Conservation (phyloP, 2,113 vertebrate species). For the Papio anubis region DNA sequence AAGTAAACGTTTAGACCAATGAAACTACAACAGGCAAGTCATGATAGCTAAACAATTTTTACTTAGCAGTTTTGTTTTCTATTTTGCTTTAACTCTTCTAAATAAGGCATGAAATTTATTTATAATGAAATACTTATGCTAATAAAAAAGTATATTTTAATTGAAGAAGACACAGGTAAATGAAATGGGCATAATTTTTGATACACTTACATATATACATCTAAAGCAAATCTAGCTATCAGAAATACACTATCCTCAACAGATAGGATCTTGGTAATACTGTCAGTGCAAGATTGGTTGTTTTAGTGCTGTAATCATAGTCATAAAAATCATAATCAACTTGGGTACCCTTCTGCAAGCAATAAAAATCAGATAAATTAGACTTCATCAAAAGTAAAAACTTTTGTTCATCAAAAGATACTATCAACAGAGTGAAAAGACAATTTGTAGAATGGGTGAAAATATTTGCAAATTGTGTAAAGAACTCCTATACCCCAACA, state of each 20-base stretch:
- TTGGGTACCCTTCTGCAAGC: neutral
- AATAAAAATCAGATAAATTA: neutral
- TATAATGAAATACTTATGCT: slow-evolving; percentile 19
- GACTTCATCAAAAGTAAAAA: neutral
- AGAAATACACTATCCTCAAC: neutral
- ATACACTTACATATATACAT: neutral
- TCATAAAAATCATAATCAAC: neutral
- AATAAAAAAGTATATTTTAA: neutral
- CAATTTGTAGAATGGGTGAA: neutral
- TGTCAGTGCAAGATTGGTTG: neutral
- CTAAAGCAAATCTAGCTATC: neutral
- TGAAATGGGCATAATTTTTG: neutral
- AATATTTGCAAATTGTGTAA: neutral
- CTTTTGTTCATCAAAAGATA: neutral
- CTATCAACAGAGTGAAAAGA: neutral
- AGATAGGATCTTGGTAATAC: neutral
- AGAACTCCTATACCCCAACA: neutral
- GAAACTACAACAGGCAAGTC: neutral
- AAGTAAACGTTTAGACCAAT: neutral
- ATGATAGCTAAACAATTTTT: neutral
- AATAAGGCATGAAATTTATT: neutral
- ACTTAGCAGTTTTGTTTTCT: neutral
- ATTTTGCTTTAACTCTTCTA: neutral
- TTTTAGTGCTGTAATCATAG: neutral
- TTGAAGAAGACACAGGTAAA: neutral